A percentile compares a stretch with the other conserved stretches of the same genome.
These are phyloP conservation scores for Heteractis magnifica DNA, from an alignment of 92 coral and sea anemone species.

Conservation along the genomic window DNA sequence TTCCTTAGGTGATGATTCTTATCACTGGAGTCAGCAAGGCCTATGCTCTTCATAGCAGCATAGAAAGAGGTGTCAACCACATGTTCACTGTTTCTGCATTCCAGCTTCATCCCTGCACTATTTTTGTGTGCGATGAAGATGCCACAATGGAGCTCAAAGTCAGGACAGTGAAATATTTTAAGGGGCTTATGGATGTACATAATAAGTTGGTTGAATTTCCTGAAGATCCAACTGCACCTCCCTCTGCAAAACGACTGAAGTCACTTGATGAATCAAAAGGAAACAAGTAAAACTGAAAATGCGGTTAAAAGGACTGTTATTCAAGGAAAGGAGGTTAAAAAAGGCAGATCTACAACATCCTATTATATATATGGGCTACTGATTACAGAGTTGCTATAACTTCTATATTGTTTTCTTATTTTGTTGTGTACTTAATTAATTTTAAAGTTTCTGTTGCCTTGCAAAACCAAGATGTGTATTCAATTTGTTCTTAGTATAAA, in stretches of 20 bases:
- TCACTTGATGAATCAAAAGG: constrained; percentile 20
- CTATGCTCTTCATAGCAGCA: constrained; percentile 80
- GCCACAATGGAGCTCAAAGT: constrained; percentile 97
- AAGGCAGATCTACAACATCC: not conserved
- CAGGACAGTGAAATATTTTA: constrained; percentile 93
- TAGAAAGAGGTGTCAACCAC: constrained; percentile 94
- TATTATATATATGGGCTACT: no score
- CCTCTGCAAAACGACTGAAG: constrained; percentile 69
- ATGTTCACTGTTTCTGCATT: constrained; percentile 98
- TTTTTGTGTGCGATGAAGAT: constrained; percentile 92
- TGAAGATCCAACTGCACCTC: constrained; percentile 86
- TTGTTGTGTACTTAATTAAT: not conserved
- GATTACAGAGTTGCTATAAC: not conserved
- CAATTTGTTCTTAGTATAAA: not conserved
- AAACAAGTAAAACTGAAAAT: not conserved
- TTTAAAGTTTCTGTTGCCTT: not conserved
- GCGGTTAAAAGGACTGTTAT: not conserved
- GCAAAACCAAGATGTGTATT: not conserved
- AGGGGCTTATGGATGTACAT: constrained; percentile 96
- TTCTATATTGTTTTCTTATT: not conserved
- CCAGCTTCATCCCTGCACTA: constrained; percentile 91
- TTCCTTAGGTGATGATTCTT: constrained; percentile 83
- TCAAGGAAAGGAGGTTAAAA: not conserved
- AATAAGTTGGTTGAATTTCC: constrained; percentile 90
- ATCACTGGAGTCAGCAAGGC: constrained; percentile 94